Percentiles rank a stretch among this genome's conserved stretches.
Conservation (phyloP, 64 coral and sea anemone species). For the Porites australiensis region DNA sequence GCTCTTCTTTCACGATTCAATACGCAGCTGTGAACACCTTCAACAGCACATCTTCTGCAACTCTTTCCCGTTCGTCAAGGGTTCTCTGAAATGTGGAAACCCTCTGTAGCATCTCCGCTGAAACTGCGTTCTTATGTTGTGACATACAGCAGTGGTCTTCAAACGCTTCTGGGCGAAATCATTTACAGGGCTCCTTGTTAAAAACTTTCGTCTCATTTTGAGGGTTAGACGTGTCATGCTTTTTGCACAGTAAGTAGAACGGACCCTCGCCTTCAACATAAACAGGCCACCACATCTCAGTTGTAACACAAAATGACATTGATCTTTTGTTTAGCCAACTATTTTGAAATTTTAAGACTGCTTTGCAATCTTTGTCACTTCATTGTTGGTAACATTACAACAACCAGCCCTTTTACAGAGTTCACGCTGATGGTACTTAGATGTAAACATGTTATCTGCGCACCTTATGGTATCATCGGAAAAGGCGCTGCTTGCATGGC, state of each 20-base stretch:
- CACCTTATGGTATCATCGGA: constrained; percentile 7
- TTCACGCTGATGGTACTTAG: not conserved
- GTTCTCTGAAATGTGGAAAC: constrained; percentile 25
- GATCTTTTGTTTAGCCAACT: not conserved
- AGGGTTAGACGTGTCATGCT: constrained; percentile 15
- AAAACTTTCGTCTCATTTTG: constrained; percentile 20
- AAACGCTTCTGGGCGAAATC: not conserved
- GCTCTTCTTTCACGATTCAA: constrained; percentile 25
- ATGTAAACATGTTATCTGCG: not conserved
- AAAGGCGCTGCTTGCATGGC: not conserved
- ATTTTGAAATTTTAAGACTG: not conserved
- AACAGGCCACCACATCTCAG: constrained; percentile 18
- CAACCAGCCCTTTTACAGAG: not conserved
- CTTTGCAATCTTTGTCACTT: not conserved
- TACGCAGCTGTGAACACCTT: constrained; percentile 16
- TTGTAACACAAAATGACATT: not conserved
- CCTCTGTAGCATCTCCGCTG: constrained; percentile 5
- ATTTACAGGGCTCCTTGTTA: constrained; percentile 21
- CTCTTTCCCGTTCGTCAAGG: not conserved
- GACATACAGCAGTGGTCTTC: not conserved
- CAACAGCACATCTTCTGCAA: constrained; percentile 12
- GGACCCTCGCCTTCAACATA: not conserved
- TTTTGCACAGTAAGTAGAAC: constrained; percentile 1
- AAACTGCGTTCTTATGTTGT: constrained; percentile 4
- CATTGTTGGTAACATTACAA: not conserved